These are phyloP conservation scores for Sycophaga agraensis DNA, from an alignment of 1,140 invertebrate genomes.

Conservation along the genomic window DNA sequence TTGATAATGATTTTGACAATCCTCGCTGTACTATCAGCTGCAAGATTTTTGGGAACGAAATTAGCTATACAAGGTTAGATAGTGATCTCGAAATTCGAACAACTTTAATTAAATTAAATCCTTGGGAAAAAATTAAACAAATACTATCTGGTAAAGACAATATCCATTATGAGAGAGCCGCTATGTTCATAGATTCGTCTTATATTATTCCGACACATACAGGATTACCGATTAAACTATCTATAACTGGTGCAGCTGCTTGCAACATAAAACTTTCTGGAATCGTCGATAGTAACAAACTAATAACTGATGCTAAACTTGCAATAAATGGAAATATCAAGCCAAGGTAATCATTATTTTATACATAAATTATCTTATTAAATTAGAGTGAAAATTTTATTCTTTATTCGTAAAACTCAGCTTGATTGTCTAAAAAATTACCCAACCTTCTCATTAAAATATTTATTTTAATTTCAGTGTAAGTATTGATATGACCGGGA, in stretches of 20 bases:
- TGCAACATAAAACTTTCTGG: slow-evolving; percentile 79
- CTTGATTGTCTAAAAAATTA: too few relatives aligned
- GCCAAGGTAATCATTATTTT: slow-evolving; percentile 62
- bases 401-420: too few relatives aligned
- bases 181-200: slow-evolving; percentile 81
- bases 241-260: slow-evolving; percentile 80
- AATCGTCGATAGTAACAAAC: slow-evolving; percentile 60
- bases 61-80: slow-evolving; percentile 69
- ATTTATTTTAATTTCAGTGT: slow-evolving; percentile 60
- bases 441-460: too few relatives aligned
- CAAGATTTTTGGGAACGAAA: slow-evolving; percentile 77
- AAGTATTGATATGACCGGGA: slow-evolving; percentile 76
- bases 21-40: slow-evolving; percentile 61
- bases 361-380: too few relatives aligned
- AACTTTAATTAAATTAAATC: slow-evolving; percentile 65
- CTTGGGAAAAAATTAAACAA: slow-evolving; percentile 67
- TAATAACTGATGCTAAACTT: slow-evolving; percentile 61
- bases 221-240: slow-evolving; percentile 82
- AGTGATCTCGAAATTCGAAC: slow-evolving; percentile 68
- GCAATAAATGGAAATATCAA: slow-evolving; percentile 75
- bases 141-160: slow-evolving; percentile 78
- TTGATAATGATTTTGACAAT: slow-evolving; percentile 63
- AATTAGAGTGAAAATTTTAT: too few relatives aligned
- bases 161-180: slow-evolving; percentile 71
- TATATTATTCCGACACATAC: slow-evolving; percentile 81